Percentiles rank a stretch among this genome's conserved stretches.
Evolutionary conservation across 2,113 vertebrate genomes (phyloP).

Genomic region (Phalacrocorax brasilianus): DNA sequence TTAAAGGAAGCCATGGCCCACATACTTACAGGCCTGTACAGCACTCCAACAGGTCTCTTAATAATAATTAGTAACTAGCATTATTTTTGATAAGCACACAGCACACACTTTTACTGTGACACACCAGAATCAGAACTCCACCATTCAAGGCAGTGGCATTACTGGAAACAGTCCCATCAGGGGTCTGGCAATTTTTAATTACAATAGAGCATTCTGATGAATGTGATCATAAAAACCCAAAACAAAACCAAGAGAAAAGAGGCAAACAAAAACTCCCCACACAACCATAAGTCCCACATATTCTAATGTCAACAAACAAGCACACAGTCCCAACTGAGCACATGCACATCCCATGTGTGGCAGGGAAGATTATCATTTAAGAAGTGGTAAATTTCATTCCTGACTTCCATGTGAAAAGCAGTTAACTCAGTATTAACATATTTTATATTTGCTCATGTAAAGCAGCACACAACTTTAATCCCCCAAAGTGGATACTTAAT

Average conservation of each 20-base stretch:
- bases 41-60: background rate
- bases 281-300: background rate
- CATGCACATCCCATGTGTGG: rapidly evolving
- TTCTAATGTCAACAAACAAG: background rate
- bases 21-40: background rate
- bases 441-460: background rate
- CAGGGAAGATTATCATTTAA: background rate
- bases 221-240: background rate
- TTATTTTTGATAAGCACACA: background rate
- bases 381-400: background rate
- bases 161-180: background rate
- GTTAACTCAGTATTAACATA: background rate
- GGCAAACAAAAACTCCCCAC: background rate
- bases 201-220: background rate
- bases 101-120: background rate
- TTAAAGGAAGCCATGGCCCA: background rate
- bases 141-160: background rate
- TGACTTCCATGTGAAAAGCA: background rate
- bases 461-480: background rate
- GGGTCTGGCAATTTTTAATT: background rate
- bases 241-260: background rate
- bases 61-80: background rate
- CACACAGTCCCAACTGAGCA: background rate
- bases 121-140: background rate
- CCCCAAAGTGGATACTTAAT: background rate